A percentile compares a stretch with the other conserved stretches of the same genome.
phyloP scores from a whole-genome alignment of 2,888 invertebrate species.

The Andrena dorsata region DNA sequence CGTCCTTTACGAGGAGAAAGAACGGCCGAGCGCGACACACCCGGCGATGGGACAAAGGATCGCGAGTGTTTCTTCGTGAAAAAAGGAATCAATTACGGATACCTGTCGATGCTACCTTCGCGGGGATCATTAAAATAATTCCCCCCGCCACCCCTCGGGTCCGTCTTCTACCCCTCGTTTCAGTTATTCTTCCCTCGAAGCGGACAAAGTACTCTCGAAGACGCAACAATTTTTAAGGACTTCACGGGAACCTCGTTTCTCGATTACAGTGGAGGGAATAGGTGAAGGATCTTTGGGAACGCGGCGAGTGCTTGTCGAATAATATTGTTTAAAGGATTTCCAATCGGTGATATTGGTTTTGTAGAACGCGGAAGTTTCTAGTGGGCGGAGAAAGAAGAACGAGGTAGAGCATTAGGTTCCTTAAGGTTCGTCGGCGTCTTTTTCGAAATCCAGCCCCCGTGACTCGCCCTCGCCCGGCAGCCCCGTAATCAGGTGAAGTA shows the following conservation, averaged over 20 bases:
- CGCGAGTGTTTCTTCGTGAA: slow-evolving; percentile 7
- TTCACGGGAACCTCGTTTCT: neutral
- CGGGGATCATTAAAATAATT: neutral
- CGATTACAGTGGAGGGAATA: too few relatives aligned
- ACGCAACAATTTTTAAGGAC: neutral
- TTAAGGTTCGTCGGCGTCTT: slow-evolving; percentile 41
- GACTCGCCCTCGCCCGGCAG: slow-evolving; percentile 37
- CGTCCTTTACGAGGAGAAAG: slow-evolving; percentile 46
- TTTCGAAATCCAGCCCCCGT: slow-evolving; percentile 41
- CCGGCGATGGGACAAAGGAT: slow-evolving; percentile 44
- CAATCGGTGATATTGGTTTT: neutral
- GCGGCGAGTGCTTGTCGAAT: too few relatives aligned
- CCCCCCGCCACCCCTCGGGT: neutral
- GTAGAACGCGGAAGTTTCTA: neutral
- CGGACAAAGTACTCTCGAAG: neutral
- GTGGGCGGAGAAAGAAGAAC: neutral
- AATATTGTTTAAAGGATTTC: too few relatives aligned
- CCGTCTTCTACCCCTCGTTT: neutral
- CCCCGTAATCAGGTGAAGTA: slow-evolving; percentile 64
- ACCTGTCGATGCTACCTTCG: neutral
- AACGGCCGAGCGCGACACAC: slow-evolving; percentile 33
- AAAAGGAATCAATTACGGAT: slow-evolving; percentile 23
- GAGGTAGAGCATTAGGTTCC: slow-evolving; percentile 10
- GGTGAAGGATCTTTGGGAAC: too few relatives aligned
- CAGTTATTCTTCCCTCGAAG: neutral